Evolutionary conservation across 2,113 vertebrate species (phyloP).

Genomic region (Larimichthys polyactis): DNA sequence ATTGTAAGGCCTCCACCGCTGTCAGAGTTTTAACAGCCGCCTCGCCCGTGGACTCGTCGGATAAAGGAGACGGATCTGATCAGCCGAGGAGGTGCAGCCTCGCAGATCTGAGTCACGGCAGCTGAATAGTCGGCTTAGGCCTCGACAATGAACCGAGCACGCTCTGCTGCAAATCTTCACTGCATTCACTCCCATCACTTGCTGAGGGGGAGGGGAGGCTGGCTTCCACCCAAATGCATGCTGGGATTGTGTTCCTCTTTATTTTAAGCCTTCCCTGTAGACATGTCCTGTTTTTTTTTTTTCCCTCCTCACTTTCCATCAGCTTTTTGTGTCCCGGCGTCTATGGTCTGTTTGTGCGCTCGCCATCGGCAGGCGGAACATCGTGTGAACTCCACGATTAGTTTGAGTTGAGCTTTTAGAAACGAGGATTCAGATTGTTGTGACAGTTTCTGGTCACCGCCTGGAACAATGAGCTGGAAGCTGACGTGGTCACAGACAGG

Average conservation of each 20-base stretch:
- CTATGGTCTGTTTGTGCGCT: slow-evolving; percentile 58
- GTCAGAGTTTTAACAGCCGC: slow-evolving; percentile 50
- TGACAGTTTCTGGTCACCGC: slow-evolving; percentile 1
- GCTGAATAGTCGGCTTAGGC: slow-evolving; percentile 63
- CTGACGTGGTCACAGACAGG: too few relatives aligned
- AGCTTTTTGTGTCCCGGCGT: slow-evolving; percentile 61
- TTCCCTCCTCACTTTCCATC: slow-evolving; percentile 59
- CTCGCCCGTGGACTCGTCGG: slow-evolving; percentile 32
- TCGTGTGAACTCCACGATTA: background rate
- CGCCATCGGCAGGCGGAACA: slow-evolving; percentile 1
- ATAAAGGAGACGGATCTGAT: slow-evolving; percentile 66
- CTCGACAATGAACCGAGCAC: slow-evolving; percentile 60
- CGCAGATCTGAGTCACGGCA: slow-evolving; percentile 68
- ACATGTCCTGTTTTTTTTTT: slow-evolving; percentile 86
- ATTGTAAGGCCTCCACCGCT: slow-evolving; percentile 41
- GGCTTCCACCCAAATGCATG: slow-evolving; percentile 81
- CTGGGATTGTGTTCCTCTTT: slow-evolving; percentile 86
- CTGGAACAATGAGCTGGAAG: slow-evolving; percentile 28
- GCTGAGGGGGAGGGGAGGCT: slow-evolving; percentile 55
- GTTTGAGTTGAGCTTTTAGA: slow-evolving; percentile 11
- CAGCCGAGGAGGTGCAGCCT: slow-evolving; percentile 53
- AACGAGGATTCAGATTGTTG: background rate
- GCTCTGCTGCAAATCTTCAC: slow-evolving; percentile 73
- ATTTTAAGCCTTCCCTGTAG: slow-evolving; percentile 88
- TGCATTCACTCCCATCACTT: slow-evolving; percentile 67